These are phyloP conservation scores for Cataglyphis hispanica DNA, from an alignment of 1,140 invertebrate species.

Conservation along the genomic window DNA sequence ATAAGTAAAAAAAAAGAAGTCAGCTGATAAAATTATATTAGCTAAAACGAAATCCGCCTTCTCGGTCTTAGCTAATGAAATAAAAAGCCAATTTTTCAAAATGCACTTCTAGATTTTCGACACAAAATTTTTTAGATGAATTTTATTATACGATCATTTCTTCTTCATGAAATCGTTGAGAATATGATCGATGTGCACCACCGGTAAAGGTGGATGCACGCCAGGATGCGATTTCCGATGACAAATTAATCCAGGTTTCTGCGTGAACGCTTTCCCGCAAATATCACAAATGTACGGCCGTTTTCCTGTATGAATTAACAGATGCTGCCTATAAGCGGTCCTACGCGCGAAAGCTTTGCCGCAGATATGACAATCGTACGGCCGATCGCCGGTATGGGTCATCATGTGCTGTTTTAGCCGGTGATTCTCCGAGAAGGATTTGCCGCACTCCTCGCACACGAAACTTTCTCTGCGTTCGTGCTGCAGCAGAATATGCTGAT, in stretches of 20 bases:
- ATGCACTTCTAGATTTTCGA: background rate
- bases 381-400: conserved; percentile 90
- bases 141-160: conserved; percentile 54
- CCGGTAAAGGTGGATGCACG: conserved; percentile 80
- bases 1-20: background rate
- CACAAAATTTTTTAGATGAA: background rate
- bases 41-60: no score
- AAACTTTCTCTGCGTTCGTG: conserved; percentile 81
- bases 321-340: conserved; percentile 88
- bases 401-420: conserved; percentile 88
- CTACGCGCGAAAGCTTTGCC: conserved; percentile 90
- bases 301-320: conserved; percentile 90
- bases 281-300: conserved; percentile 87
- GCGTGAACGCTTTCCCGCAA: conserved; percentile 84
- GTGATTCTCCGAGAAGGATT: conserved; percentile 87
- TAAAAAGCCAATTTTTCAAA: background rate
- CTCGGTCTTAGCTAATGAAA: background rate
- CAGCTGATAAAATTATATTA: background rate
- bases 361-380: conserved; percentile 92
- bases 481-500: conserved; percentile 79
- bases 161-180: conserved; percentile 82
- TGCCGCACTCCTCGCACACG: conserved; percentile 91
- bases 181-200: conserved; percentile 79
- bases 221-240: conserved; percentile 82
- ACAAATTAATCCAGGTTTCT: conserved; percentile 83